These are phyloP conservation scores for Arvicanthis niloticus DNA, from an alignment of 2,113 vertebrate species.

Conservation along the genomic window DNA sequence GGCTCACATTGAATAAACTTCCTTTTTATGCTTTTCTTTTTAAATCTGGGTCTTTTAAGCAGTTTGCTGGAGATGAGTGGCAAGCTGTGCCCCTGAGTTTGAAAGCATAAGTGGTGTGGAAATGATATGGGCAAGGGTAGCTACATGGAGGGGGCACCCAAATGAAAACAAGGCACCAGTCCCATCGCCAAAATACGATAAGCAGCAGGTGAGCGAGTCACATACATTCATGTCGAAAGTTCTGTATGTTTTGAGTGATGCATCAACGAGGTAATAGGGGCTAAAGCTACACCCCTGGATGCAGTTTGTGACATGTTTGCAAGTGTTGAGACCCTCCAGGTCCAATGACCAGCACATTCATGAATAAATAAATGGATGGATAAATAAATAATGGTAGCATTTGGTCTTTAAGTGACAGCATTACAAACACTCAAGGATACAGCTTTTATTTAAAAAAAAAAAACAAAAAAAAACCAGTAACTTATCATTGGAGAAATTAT, in stretches of 20 bases:
- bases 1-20: not conserved
- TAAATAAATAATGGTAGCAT: not conserved
- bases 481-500: not conserved
- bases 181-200: not conserved
- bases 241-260: not conserved
- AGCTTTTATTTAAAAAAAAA: not conserved
- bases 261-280: not conserved
- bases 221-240: not conserved
- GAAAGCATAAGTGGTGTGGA: not conserved
- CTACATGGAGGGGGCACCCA: accelerated
- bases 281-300: not conserved
- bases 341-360: too few relatives aligned
- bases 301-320: too few relatives aligned
- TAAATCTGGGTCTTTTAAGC: not conserved
- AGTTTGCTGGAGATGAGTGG: not conserved
- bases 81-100: not conserved
- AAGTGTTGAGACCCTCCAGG: not conserved
- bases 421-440: accelerated
- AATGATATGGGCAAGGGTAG: accelerated
- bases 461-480: not conserved
- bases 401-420: not conserved
- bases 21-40: not conserved
- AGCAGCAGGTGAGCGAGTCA: not conserved
- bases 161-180: not conserved
- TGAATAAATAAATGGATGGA: not conserved